phyloP scores from a whole-genome alignment of 2,888 invertebrate species.

The Microdon myrmicae region DNA sequence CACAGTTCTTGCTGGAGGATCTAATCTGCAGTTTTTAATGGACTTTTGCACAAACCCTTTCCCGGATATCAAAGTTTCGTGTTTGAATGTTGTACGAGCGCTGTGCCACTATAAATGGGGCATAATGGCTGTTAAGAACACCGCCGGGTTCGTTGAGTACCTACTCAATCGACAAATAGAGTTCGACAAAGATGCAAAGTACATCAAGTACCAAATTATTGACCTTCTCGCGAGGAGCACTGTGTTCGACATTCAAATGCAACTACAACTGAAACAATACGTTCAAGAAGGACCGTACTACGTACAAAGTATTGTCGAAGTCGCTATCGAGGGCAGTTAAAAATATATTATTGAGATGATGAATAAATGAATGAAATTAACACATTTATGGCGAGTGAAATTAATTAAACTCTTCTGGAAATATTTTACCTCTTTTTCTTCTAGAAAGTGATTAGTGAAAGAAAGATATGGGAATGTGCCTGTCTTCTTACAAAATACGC shows the following conservation, averaged over 20 bases:
- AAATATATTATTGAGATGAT: neutral
- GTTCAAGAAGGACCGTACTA: slow-evolving; percentile 83
- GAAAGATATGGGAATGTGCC: too few species aligned
- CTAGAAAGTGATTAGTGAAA: too few species aligned
- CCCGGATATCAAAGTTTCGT: slow-evolving; percentile 78
- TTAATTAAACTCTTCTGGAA: too few species aligned
- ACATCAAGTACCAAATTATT: slow-evolving; percentile 79
- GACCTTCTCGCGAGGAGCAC: slow-evolving; percentile 71
- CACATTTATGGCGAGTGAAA: too few species aligned
- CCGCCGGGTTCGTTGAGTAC: slow-evolving; percentile 81
- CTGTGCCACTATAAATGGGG: slow-evolving; percentile 83
- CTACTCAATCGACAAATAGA: slow-evolving; percentile 79
- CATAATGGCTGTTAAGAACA: slow-evolving; percentile 75
- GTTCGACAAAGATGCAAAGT: slow-evolving; percentile 70
- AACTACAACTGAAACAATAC: slow-evolving; percentile 74
- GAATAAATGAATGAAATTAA: too few species aligned
- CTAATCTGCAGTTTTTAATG: slow-evolving; percentile 71
- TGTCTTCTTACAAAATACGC: too few species aligned
- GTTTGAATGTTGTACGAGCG: slow-evolving; percentile 74
- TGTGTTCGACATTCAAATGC: slow-evolving; percentile 73
- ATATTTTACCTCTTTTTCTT: too few species aligned
- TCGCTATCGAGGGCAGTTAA: slow-evolving; percentile 77
- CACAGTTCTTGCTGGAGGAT: slow-evolving; percentile 65
- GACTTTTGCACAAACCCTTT: slow-evolving; percentile 81
- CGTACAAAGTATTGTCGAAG: slow-evolving; percentile 75